phyloP scores from a whole-genome alignment of 2,888 invertebrate genomes.

The Aricia artaxerxes region DNA sequence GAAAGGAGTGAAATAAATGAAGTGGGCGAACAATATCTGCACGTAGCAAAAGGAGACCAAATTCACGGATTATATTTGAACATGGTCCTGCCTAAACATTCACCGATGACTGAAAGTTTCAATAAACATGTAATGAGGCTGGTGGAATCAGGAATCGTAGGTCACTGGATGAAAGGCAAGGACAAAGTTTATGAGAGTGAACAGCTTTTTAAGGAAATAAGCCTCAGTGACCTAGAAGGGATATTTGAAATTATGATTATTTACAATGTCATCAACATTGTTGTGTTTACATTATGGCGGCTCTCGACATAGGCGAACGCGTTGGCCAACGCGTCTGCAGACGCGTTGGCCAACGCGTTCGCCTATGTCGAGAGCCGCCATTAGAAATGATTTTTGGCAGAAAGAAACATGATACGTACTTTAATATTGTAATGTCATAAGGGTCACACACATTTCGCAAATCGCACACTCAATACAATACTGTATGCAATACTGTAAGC shows the following conservation, averaged over 20 bases:
- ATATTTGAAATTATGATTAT: background rate
- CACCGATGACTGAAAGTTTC: slow-evolving; percentile 7
- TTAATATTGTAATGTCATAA: too few species aligned
- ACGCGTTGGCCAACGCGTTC: too few species aligned
- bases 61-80: slow-evolving; percentile 9
- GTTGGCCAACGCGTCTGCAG: too few species aligned
- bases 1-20: slow-evolving; percentile 19
- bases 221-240: background rate
- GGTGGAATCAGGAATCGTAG: background rate
- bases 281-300: background rate
- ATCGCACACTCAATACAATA: too few species aligned
- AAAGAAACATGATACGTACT: background rate
- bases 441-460: too few species aligned
- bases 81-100: background rate
- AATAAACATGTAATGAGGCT: slow-evolving; percentile 20
- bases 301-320: too few species aligned
- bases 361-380: too few species aligned
- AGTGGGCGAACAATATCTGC: slow-evolving; percentile 8
- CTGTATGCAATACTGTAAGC: too few species aligned
- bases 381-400: slow-evolving; percentile 10
- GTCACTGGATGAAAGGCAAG: background rate
- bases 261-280: background rate
- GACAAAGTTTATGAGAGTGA: background rate
- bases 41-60: slow-evolving; percentile 8
- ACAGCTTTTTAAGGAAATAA: background rate